Evolutionary conservation across 2,888 invertebrate species (phyloP).

Genomic region (Acholoe squamosa): DNA sequence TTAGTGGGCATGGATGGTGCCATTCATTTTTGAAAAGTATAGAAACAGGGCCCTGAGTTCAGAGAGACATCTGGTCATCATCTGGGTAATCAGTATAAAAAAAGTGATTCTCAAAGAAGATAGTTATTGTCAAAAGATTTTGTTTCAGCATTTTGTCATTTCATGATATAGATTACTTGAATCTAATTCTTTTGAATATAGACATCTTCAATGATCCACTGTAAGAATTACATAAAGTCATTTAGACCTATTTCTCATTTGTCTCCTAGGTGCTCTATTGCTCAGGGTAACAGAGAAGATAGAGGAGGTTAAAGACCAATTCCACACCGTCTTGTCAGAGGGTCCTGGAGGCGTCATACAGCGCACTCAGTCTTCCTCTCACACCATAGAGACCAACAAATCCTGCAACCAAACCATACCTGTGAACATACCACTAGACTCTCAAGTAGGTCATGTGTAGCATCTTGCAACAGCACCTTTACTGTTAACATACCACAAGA

Average conservation of each 20-base stretch:
- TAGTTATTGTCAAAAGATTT: too few species aligned
- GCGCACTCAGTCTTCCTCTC: not conserved
- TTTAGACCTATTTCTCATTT: not conserved
- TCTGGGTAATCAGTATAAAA: too few species aligned
- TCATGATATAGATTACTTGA: too few species aligned
- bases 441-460: not conserved
- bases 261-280: not conserved
- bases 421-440: not conserved
- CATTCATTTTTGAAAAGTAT: too few species aligned
- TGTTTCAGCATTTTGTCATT: too few species aligned
- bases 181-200: too few species aligned
- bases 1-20: too few species aligned
- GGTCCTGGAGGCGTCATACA: constrained; percentile 16
- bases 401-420: not conserved
- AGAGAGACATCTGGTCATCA: too few species aligned
- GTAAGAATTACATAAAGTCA: too few species aligned
- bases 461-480: not conserved
- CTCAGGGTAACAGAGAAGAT: constrained; percentile 18
- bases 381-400: constrained; percentile 7
- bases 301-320: not conserved
- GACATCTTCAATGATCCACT: too few species aligned
- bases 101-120: too few species aligned
- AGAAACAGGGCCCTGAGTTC: too few species aligned
- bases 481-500: not conserved
- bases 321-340: not conserved